phyloP scores from a whole-genome alignment of 2,888 invertebrate species.

The Thelaira solivaga region DNA sequence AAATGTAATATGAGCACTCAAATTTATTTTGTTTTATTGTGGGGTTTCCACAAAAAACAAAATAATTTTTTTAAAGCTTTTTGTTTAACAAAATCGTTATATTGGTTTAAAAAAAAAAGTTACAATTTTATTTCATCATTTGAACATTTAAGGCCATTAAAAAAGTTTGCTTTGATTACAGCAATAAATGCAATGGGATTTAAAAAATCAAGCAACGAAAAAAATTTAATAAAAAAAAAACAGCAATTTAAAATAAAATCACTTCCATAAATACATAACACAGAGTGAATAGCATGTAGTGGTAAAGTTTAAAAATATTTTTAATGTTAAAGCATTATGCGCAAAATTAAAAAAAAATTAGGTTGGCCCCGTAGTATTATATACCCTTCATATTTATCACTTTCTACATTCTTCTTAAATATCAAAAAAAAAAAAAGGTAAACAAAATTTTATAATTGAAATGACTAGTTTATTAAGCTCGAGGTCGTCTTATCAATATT shows the following conservation, averaged over 20 bases:
- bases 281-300: not conserved
- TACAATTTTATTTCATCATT: conserved; percentile 55
- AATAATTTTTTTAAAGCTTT: conserved; percentile 8
- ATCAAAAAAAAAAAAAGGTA: too few species aligned
- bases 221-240: conserved; percentile 22
- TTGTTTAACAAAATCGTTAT: not conserved
- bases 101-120: conserved; percentile 23
- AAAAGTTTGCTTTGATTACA: conserved; percentile 61
- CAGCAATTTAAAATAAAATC: conserved; percentile 10
- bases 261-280: not conserved
- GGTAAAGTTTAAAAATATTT: too few species aligned
- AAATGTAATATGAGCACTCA: conserved; percentile 39
- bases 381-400: too few species aligned
- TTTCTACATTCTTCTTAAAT: too few species aligned
- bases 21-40: conserved; percentile 28
- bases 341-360: too few species aligned
- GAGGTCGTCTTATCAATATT: too few species aligned
- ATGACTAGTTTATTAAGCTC: too few species aligned
- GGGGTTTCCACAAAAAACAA: not conserved
- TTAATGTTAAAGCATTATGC: too few species aligned
- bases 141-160: conserved; percentile 55
- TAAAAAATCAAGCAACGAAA: conserved; percentile 1
- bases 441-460: too few species aligned
- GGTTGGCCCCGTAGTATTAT: too few species aligned
- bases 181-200: conserved; percentile 52